These are phyloP conservation scores for Antedon bifida DNA, from an alignment of 35 echinoderm and acorn worm species.

Conservation along the genomic window DNA sequence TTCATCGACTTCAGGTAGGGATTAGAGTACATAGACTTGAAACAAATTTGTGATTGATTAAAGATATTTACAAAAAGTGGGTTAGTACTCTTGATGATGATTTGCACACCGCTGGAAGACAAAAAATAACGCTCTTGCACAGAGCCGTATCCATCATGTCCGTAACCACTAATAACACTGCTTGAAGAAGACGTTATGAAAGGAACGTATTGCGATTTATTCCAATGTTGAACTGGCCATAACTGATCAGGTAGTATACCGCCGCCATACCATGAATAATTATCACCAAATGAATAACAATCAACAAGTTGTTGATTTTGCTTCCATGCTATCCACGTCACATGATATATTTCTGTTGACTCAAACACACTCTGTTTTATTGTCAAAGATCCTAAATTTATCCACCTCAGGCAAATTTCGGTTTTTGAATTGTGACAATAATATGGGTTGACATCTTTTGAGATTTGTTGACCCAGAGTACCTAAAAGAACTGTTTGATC, in stretches of 20 bases:
- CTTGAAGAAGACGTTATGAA: slow-evolving; percentile 4
- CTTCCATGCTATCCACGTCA: slow-evolving; percentile 22
- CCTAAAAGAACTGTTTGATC: background rate
- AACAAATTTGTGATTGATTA: slow-evolving; percentile 9
- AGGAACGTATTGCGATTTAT: slow-evolving; percentile 4
- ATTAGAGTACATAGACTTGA: slow-evolving; percentile 21
- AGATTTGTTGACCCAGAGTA: slow-evolving; percentile 4
- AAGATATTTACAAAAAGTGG: slow-evolving; percentile 27
- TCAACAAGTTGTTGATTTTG: slow-evolving; percentile 5
- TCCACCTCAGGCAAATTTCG: slow-evolving; percentile 28
- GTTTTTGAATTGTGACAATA: background rate
- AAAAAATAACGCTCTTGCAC: slow-evolving; percentile 31
- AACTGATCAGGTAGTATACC: slow-evolving; percentile 17
- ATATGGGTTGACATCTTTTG: background rate
- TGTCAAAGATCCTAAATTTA: slow-evolving; percentile 12
- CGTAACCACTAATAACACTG: slow-evolving; percentile 1
- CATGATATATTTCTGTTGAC: slow-evolving; percentile 4
- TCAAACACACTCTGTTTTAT: background rate
- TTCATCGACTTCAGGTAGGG: background rate
- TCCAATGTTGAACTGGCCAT: slow-evolving; percentile 18
- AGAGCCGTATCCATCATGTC: slow-evolving; percentile 13
- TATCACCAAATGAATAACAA: slow-evolving; percentile 25
- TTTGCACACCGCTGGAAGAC: background rate
- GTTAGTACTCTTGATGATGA: slow-evolving; percentile 11
- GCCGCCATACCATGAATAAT: slow-evolving; percentile 40